These are phyloP conservation scores for Eurois occulta DNA, from an alignment of 2,888 invertebrate species.

Conservation along the genomic window DNA sequence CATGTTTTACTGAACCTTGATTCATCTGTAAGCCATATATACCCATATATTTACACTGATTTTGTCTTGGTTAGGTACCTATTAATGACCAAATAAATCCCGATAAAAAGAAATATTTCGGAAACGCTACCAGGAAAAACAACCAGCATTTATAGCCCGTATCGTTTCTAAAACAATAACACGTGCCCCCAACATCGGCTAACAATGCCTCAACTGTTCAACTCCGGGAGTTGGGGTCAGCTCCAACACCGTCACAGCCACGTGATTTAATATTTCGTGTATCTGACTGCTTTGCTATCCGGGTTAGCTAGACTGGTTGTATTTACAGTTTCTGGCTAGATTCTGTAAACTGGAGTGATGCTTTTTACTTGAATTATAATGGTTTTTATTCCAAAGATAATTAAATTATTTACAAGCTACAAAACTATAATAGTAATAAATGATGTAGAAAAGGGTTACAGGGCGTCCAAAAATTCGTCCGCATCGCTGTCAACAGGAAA, in stretches of 20 bases:
- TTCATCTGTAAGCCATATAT: neutral
- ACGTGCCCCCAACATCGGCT: neutral
- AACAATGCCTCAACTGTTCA: conserved; percentile 8
- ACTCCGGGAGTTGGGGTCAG: conserved; percentile 19
- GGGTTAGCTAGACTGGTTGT: neutral
- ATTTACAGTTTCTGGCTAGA: conserved; percentile 13
- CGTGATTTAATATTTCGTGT: conserved; percentile 56
- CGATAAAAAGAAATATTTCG: no score
- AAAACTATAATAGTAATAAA: no score
- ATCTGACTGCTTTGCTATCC: conserved; percentile 6
- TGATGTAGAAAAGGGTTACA: no score
- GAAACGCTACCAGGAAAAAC: neutral
- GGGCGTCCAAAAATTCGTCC: no score
- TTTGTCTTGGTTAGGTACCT: no score
- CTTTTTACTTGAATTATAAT: conserved; percentile 18
- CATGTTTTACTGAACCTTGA: neutral
- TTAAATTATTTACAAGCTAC: no score
- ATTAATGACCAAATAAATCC: no score
- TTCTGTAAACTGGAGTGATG: conserved; percentile 5
- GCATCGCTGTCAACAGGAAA: no score
- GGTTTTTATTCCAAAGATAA: no score
- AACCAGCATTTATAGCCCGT: neutral
- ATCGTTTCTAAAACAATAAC: conserved; percentile 11
- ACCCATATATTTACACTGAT: neutral
- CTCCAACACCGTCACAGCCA: conserved; percentile 18